These are phyloP conservation scores for Hozukius guyotensis DNA, from an alignment of 2,797 vertebrate species.

Conservation along the genomic window DNA sequence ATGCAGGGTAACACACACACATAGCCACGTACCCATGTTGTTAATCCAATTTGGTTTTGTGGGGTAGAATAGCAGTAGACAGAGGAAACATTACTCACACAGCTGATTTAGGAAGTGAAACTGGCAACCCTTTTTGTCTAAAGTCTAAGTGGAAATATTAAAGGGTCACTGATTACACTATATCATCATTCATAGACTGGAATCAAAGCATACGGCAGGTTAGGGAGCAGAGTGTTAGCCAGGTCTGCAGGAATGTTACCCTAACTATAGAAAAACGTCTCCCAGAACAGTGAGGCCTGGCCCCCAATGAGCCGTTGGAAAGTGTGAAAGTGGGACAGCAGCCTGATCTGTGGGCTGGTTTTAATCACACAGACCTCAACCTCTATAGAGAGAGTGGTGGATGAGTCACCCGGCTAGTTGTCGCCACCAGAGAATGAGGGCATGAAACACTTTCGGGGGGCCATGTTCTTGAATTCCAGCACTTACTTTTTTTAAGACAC, in stretches of 20 bases:
- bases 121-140: not conserved
- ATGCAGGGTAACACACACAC: not conserved
- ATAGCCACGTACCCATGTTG: not conserved
- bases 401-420: constrained; percentile 58
- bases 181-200: not conserved
- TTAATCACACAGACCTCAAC: constrained; percentile 60
- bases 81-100: not conserved
- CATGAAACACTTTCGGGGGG: constrained; percentile 15
- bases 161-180: not conserved
- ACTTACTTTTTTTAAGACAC: not conserved
- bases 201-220: not conserved
- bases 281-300: constrained; percentile 3
- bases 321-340: constrained; percentile 69
- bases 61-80: not conserved
- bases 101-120: constrained; percentile 18
- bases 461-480: constrained; percentile 1
- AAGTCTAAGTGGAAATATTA: not conserved
- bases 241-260: not conserved
- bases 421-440: constrained; percentile 49
- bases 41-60: constrained; percentile 16
- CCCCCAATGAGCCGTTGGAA: constrained; percentile 50
- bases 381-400: constrained; percentile 13
- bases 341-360: constrained; percentile 46
- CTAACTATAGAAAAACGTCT: constrained; percentile 5
- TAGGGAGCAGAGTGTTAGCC: not conserved